phyloP scores from a whole-genome alignment of 2,888 invertebrate genomes.

The Petrolisthes cinctipes region DNA sequence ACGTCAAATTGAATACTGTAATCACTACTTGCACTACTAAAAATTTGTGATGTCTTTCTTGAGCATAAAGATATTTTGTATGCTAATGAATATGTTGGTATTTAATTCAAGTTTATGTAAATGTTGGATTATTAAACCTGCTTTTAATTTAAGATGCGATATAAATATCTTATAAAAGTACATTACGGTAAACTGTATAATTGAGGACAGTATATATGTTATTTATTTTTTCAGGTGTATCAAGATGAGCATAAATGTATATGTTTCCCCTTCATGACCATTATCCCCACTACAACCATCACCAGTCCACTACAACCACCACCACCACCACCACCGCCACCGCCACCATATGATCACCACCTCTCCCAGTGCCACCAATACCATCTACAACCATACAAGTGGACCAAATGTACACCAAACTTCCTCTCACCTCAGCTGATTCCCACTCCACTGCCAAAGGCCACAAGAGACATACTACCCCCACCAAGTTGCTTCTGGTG shows the following conservation, averaged over 20 bases:
- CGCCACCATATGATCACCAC: neutral
- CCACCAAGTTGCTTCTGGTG: neutral
- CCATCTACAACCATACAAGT: conserved; percentile 3
- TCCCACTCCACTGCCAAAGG: neutral
- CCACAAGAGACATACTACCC: neutral
- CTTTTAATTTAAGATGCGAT: neutral
- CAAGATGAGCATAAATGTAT: conserved; percentile 9
- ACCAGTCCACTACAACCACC: conserved; percentile 13
- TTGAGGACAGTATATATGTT: neutral
- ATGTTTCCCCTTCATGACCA: conserved; percentile 4
- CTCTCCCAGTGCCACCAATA: neutral
- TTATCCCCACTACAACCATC: conserved; percentile 18
- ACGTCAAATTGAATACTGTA: too few relatives aligned
- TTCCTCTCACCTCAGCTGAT: neutral
- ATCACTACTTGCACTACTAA: too few relatives aligned
- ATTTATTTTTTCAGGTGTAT: neutral
- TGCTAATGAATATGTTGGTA: too few relatives aligned
- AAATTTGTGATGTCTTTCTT: too few relatives aligned
- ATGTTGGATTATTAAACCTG: too few relatives aligned
- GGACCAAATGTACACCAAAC: neutral
- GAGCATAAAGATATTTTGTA: too few relatives aligned
- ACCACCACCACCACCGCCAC: conserved; percentile 9
- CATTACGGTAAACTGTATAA: neutral
- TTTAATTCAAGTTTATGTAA: too few relatives aligned
- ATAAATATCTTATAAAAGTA: neutral